These are phyloP conservation scores for Tridacna crocea DNA, from an alignment of 2,888 invertebrate species.

Conservation along the genomic window DNA sequence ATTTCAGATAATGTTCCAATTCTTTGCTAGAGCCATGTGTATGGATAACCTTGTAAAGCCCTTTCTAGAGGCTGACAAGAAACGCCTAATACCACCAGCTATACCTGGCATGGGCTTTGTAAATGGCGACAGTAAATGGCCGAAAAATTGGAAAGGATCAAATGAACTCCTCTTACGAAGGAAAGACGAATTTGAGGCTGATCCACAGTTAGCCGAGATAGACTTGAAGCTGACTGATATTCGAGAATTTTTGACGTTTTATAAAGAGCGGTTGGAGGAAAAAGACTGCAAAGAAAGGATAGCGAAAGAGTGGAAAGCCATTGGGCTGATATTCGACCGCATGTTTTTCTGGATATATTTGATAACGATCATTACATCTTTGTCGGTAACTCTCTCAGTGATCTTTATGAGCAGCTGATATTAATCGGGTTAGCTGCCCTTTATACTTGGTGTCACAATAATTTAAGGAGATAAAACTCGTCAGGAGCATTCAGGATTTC, in stretches of 20 bases:
- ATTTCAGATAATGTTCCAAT: constrained; percentile 78
- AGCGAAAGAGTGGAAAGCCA: constrained; percentile 82
- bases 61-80: constrained; percentile 66
- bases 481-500: constrained; percentile 8
- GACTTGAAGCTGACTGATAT: constrained; percentile 72
- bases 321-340: constrained; percentile 81
- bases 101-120: constrained; percentile 62
- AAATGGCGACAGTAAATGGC: constrained; percentile 70
- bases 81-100: constrained; percentile 52
- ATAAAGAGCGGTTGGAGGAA: constrained; percentile 76
- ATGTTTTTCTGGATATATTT: constrained; percentile 82
- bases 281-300: constrained; percentile 80
- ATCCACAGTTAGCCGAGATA: constrained; percentile 71
- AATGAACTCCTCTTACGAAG: constrained; percentile 52
- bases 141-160: constrained; percentile 66
- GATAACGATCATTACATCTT: constrained; percentile 77
- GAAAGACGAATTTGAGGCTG: constrained; percentile 61
- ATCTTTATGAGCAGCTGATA: constrained; percentile 62
- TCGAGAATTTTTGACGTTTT: constrained; percentile 72
- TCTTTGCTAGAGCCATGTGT: constrained; percentile 77
- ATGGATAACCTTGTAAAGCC: constrained; percentile 78
- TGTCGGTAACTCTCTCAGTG: constrained; percentile 74
- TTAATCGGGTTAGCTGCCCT: constrained; percentile 44
- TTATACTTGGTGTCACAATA: constrained; percentile 35
- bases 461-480: not conserved